Percentiles rank a stretch among this genome's conserved stretches.
phyloP scores from a whole-genome alignment of 2,797 vertebrate genomes.

The Hippopotamyrus pictus region DNA sequence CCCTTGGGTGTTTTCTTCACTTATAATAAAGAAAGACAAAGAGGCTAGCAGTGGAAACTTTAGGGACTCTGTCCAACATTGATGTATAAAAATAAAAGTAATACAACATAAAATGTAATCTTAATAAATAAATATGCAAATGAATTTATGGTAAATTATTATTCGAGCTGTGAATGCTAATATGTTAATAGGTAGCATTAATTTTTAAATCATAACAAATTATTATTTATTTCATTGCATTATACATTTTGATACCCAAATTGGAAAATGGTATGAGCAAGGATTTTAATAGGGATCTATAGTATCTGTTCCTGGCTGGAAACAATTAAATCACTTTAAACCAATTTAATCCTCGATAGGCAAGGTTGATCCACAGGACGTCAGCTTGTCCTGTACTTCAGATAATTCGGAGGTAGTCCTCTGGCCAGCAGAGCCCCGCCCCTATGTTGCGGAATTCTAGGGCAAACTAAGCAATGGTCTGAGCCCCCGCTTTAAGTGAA shows the following conservation, averaged over 20 bases:
- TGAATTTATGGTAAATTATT: neutral
- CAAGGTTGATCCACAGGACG: too few relatives aligned
- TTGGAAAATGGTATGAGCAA: neutral
- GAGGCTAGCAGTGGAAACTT: neutral
- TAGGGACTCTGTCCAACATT: neutral
- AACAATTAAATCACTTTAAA: neutral
- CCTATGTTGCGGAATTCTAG: too few relatives aligned
- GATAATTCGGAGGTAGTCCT: too few relatives aligned
- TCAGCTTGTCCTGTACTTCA: too few relatives aligned
- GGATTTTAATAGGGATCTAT: neutral
- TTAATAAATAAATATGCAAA: neutral
- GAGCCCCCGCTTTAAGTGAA: too few relatives aligned
- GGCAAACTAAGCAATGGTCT: too few relatives aligned
- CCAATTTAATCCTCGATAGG: too few relatives aligned
- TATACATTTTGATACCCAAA: neutral
- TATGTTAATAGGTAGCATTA: neutral
- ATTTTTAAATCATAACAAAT: neutral
- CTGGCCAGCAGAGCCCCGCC: too few relatives aligned
- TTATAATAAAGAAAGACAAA: slow-evolving; percentile 7
- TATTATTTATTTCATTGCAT: neutral
- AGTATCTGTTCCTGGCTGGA: neutral
- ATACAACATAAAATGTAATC: neutral
- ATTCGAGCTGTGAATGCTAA: neutral
- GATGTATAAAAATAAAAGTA: neutral
- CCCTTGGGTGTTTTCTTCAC: neutral